A percentile compares a stretch with the other conserved stretches of the same genome.
Evolutionary conservation across 2,797 vertebrate species (phyloP).

Genomic region (Naso thynnoides): DNA sequence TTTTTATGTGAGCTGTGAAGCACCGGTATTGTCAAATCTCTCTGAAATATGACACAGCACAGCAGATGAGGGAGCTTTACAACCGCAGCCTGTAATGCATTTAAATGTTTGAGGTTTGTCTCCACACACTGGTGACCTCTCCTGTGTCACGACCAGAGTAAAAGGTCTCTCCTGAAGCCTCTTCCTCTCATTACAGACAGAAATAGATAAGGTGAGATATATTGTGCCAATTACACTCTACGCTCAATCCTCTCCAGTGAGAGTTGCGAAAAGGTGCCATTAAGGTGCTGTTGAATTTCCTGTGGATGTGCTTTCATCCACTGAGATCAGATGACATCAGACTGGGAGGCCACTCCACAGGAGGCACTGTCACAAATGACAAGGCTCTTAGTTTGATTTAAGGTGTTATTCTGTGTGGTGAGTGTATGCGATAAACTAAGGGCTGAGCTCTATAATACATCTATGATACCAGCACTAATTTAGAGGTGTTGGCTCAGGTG

Average conservation of each 20-base stretch:
- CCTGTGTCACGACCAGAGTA: conserved; percentile 38
- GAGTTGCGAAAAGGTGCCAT: conserved; percentile 66
- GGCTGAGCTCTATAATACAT: conserved; percentile 64
- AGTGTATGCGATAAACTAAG: conserved; percentile 74
- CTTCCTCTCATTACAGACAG: conserved; percentile 51
- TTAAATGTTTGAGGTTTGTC: conserved; percentile 59
- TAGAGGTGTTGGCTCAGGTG: conserved; percentile 62
- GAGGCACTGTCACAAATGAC: conserved; percentile 62
- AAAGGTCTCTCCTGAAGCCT: conserved; percentile 54
- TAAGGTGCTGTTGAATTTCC: conserved; percentile 71
- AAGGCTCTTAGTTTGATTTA: conserved; percentile 79
- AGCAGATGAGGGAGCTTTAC: conserved; percentile 60
- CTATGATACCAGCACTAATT: conserved; percentile 76
- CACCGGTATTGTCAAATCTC: conserved; percentile 55
- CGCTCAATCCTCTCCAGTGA: conserved; percentile 49
- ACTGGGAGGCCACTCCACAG: conserved; percentile 36
- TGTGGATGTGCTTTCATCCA: conserved; percentile 58
- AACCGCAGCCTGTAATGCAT: conserved; percentile 55
- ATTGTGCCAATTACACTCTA: conserved; percentile 65
- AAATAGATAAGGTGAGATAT: conserved; percentile 72
- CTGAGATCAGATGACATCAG: conserved; percentile 69
- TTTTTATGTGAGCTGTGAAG: conserved; percentile 69
- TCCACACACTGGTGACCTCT: conserved; percentile 59
- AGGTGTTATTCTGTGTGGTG: conserved; percentile 72
- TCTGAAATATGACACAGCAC: conserved; percentile 68